These are phyloP conservation scores for Camponotus vicinus DNA, from an alignment of 1,140 invertebrate species.

Conservation along the genomic window DNA sequence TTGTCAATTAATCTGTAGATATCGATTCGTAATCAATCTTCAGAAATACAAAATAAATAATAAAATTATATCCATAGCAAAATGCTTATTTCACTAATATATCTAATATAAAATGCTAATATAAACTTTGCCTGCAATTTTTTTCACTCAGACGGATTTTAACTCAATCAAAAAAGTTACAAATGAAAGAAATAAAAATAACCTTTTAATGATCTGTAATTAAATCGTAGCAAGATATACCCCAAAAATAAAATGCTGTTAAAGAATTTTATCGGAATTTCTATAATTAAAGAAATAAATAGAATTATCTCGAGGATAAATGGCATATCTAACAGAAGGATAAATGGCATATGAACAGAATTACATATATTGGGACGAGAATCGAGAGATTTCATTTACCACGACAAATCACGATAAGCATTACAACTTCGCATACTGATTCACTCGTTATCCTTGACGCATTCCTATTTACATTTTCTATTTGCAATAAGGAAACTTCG, in stretches of 20 bases:
- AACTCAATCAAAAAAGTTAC: too few species aligned
- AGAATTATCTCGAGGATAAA: slow-evolving; percentile 23
- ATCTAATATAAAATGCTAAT: not conserved
- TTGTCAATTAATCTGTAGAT: not conserved
- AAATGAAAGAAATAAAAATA: not conserved
- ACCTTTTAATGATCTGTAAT: not conserved
- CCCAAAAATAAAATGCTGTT: not conserved
- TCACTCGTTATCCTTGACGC: slow-evolving; percentile 55
- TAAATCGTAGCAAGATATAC: not conserved
- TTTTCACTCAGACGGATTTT: too few species aligned
- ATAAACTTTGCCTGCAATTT: not conserved
- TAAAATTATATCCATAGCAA: not conserved
- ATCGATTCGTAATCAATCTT: not conserved
- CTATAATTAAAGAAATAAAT: not conserved
- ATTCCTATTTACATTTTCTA: slow-evolving; percentile 16
- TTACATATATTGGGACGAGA: not conserved
- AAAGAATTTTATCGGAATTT: slow-evolving; percentile 12
- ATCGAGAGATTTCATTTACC: slow-evolving; percentile 19
- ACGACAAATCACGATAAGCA: slow-evolving; percentile 22
- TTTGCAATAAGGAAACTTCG: slow-evolving; percentile 43
- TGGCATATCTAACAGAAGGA: not conserved
- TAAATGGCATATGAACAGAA: not conserved
- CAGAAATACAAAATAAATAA: too few species aligned
- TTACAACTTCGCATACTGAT: slow-evolving; percentile 40
- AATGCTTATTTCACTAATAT: not conserved